phyloP scores from a whole-genome alignment of 2,797 vertebrate genomes.

The Phoxinus dragarum region DNA sequence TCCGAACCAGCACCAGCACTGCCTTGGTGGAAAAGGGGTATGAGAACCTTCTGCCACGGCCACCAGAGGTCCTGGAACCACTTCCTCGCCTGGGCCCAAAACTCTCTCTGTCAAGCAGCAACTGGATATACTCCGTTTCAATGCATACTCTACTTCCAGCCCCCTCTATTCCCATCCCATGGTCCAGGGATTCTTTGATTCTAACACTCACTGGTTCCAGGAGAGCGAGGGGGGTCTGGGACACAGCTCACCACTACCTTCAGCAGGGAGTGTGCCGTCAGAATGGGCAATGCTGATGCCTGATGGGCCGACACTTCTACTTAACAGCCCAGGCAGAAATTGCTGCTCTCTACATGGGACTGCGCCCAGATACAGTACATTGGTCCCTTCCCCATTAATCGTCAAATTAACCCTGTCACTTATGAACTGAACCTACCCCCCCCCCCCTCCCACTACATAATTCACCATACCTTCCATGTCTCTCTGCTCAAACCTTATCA shows the following conservation, averaged over 20 bases:
- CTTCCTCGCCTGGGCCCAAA: no score
- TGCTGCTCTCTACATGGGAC: not conserved
- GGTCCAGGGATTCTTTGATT: not conserved
- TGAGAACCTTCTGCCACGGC: no score
- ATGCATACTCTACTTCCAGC: not conserved
- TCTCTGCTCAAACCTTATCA: no score
- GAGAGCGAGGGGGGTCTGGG: not conserved
- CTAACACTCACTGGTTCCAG: not conserved
- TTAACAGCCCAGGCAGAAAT: not conserved
- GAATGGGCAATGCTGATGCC: not conserved
- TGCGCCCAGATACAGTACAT: not conserved
- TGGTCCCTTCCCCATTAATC: not conserved
- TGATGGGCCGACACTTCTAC: no score
- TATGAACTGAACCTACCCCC: not conserved
- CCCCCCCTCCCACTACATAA: no score
- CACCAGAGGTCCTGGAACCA: no score
- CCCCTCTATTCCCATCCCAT: not conserved
- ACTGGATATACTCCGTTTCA: not conserved
- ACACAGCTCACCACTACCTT: not conserved
- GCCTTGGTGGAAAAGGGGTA: no score
- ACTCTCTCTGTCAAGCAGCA: no score
- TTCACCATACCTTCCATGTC: no score
- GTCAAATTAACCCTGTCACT: not conserved
- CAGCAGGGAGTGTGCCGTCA: not conserved
- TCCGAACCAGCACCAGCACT: no score